Evolutionary conservation across 2,888 invertebrate species (phyloP).

Genomic region (Tryphoninae sp.): DNA sequence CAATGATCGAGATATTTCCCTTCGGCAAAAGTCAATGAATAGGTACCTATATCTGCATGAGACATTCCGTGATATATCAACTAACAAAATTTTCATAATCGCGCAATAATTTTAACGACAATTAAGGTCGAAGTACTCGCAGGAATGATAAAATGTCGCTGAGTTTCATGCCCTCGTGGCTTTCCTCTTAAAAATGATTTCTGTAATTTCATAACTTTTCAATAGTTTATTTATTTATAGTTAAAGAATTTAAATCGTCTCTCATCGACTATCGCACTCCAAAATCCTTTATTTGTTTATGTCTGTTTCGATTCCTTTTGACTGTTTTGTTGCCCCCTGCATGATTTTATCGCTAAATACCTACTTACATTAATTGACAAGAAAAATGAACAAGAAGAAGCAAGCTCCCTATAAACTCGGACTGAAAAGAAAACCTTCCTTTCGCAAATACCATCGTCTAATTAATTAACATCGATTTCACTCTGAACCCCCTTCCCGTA

Average conservation of each 20-base stretch:
- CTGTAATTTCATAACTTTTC: too few species aligned
- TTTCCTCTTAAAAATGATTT: too few species aligned
- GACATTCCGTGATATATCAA: neutral
- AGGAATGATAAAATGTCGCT: too few species aligned
- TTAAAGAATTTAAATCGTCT: conserved; percentile 6
- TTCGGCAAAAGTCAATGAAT: conserved; percentile 72
- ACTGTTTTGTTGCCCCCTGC: neutral
- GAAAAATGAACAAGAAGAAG: too few species aligned
- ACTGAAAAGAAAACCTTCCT: neutral
- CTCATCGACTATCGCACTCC: conserved; percentile 25
- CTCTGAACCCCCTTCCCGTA: neutral
- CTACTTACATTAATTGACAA: neutral
- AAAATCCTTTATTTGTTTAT: neutral
- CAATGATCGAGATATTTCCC: conserved; percentile 70
- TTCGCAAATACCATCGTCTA: neutral
- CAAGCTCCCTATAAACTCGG: neutral
- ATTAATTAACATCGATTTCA: neutral
- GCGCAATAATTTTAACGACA: too few species aligned
- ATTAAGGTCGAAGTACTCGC: too few species aligned
- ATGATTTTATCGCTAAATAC: neutral
- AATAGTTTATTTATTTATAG: neutral
- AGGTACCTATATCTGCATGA: conserved; percentile 55
- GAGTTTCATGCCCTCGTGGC: too few species aligned
- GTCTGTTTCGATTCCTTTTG: conserved; percentile 17
- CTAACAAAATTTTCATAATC: too few species aligned